Evolutionary conservation across 1,140 invertebrate genomes (phyloP).

Genomic region (Trichonephila clavata): DNA sequence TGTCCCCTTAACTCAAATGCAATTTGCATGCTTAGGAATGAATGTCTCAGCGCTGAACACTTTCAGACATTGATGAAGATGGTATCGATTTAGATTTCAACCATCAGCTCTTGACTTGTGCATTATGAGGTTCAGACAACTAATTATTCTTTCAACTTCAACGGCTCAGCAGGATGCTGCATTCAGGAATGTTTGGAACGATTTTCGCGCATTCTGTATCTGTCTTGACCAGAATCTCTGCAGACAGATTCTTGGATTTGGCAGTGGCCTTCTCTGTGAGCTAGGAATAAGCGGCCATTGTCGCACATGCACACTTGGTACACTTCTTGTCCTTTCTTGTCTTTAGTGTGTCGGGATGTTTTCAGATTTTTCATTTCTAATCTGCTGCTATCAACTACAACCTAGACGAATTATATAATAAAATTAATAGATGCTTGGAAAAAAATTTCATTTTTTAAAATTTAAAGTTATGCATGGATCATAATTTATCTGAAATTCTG

Average conservation of each 20-base stretch:
- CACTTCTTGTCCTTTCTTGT: constrained; percentile 83
- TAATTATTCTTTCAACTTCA: background rate
- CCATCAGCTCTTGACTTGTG: no score
- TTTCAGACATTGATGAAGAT: no score
- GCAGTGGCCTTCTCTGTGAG: constrained; percentile 89
- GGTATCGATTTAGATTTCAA: no score
- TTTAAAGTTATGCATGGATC: no score
- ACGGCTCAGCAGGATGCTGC: background rate
- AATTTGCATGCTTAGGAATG: no score
- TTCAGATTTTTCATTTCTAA: constrained; percentile 77
- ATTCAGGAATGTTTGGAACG: constrained; percentile 36
- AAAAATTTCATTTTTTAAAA: no score
- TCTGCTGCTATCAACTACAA: constrained; percentile 79
- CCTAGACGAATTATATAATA: constrained; percentile 80
- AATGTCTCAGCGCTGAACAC: no score
- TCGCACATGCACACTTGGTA: constrained; percentile 94
- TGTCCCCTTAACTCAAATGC: no score
- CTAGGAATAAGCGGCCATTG: constrained; percentile 93
- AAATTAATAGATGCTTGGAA: no score
- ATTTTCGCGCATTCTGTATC: constrained; percentile 2
- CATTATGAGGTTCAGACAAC: no score
- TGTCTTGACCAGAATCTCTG: constrained; percentile 69
- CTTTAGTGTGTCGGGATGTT: constrained; percentile 20
- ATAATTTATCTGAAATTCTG: no score
- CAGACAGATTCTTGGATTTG: constrained; percentile 84